phyloP scores from a whole-genome alignment of 2,797 vertebrate species.

The Distichodus sexfasciatus region DNA sequence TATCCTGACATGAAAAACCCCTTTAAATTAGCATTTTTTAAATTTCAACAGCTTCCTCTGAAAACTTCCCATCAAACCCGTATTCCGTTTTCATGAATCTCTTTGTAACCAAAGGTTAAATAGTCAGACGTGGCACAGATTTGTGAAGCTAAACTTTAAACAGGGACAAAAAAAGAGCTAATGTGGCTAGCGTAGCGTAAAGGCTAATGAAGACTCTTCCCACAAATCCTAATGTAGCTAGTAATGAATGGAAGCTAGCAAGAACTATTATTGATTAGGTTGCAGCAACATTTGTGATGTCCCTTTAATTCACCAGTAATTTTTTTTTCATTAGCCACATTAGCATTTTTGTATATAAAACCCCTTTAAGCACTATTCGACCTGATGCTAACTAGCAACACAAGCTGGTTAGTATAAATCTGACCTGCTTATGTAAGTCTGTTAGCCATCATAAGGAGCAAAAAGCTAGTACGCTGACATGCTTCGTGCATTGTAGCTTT shows the following conservation, averaged over 20 bases:
- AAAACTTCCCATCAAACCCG: background rate
- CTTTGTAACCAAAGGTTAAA: background rate
- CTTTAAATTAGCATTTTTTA: conserved; percentile 22
- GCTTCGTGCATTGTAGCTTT: conserved; percentile 1
- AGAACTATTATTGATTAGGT: no score
- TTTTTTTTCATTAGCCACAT: no score
- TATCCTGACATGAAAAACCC: conserved; percentile 3
- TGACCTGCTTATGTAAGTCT: background rate
- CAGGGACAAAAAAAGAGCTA: no score
- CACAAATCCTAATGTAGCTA: no score
- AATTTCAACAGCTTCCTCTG: background rate
- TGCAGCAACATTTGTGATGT: no score
- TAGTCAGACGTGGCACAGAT: background rate
- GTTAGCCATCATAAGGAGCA: conserved; percentile 33
- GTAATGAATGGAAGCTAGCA: no score
- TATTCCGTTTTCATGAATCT: background rate
- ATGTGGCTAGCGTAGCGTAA: no score
- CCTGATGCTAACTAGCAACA: conserved; percentile 4
- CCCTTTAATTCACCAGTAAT: no score
- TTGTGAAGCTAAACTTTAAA: no score
- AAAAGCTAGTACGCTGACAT: conserved; percentile 33
- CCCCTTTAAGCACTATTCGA: conserved; percentile 32
- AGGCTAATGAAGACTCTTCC: no score
- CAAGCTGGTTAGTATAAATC: background rate
- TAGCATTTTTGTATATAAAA: no score